Conservation (phyloP, 2,113 vertebrate genomes). For the Anhinga rufa region DNA sequence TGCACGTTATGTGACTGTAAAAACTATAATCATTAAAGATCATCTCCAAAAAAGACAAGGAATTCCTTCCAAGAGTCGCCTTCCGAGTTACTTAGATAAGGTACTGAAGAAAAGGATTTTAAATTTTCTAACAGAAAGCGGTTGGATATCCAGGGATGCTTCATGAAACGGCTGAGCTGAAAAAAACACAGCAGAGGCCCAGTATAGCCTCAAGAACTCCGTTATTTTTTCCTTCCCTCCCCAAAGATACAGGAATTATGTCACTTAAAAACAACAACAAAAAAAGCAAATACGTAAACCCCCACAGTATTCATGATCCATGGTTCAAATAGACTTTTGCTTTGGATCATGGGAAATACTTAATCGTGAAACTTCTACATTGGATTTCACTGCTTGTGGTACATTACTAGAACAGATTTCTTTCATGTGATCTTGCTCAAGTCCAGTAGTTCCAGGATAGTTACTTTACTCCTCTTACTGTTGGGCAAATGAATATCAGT, state of each 20-base stretch:
- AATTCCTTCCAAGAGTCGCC: constrained; percentile 92
- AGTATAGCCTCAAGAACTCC: not conserved
- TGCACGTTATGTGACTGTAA: constrained; percentile 92
- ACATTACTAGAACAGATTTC: not conserved
- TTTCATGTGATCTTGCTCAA: not conserved
- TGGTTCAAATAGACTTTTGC: not conserved
- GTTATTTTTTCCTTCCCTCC: not conserved
- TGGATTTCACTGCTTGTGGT: constrained; percentile 20
- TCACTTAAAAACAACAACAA: not conserved
- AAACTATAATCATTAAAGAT: constrained; percentile 97
- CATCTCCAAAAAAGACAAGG: constrained; percentile 96
- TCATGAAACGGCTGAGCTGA: constrained; percentile 71
- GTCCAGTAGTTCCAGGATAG: not conserved
- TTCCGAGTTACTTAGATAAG: constrained; percentile 95
- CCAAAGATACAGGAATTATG: constrained; percentile 8
- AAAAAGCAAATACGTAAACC: not conserved
- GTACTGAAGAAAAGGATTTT: constrained; percentile 95
- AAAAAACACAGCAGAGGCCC: not conserved
- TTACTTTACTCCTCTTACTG: not conserved
- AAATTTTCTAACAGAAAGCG: constrained; percentile 94
- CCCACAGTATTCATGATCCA: not conserved
- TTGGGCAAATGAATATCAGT: not conserved
- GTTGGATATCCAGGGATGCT: constrained; percentile 94
- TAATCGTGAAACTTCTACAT: not conserved
- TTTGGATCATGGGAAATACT: constrained; percentile 15